Evolutionary conservation across 2,888 invertebrate genomes (phyloP).

Genomic region (Polydrusus cervinus): DNA sequence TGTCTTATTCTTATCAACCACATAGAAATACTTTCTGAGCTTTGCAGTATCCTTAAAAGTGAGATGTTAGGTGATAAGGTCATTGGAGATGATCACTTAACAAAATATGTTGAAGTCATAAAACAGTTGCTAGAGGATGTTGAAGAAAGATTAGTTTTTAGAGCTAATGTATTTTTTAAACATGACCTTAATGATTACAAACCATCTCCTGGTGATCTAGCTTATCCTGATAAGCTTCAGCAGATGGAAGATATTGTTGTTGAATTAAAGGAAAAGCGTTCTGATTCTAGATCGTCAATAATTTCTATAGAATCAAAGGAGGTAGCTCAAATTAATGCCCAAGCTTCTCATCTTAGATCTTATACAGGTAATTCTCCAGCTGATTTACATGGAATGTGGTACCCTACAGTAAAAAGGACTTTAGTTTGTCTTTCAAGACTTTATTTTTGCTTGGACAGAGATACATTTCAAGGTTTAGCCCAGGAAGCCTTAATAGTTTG

Average conservation of each 20-base stretch:
- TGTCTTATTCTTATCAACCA: slow-evolving; percentile 97
- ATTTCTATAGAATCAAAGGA: slow-evolving; percentile 83
- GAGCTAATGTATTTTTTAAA: slow-evolving; percentile 94
- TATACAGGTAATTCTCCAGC: slow-evolving; percentile 74
- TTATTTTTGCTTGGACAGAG: slow-evolving; percentile 93
- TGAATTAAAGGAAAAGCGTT: slow-evolving; percentile 70
- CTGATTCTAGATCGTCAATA: slow-evolving; percentile 84
- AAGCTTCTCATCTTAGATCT: slow-evolving; percentile 69
- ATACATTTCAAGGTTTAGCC: slow-evolving; percentile 95
- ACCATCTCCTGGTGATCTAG: slow-evolving; percentile 95
- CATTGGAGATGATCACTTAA: slow-evolving; percentile 84
- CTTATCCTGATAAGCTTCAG: slow-evolving; percentile 97
- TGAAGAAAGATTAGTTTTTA: slow-evolving; percentile 96
- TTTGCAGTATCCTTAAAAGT: slow-evolving; percentile 92
- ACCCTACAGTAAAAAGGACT: slow-evolving; percentile 96
- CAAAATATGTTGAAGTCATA: slow-evolving; percentile 85
- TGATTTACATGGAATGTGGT: slow-evolving; percentile 99
- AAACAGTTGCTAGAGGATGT: slow-evolving; percentile 93
- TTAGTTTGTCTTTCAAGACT: slow-evolving; percentile 95
- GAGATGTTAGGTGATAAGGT: slow-evolving; percentile 95
- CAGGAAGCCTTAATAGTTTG: slow-evolving; percentile 96
- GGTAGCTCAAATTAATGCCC: slow-evolving; percentile 77
- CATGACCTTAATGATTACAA: slow-evolving; percentile 91
- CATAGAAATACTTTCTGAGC: slow-evolving; percentile 96
- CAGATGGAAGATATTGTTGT: slow-evolving; percentile 89